Base-by-base conservation (phyloP, 2,888 invertebrate species). In the Drosophila sordidula region DNA sequence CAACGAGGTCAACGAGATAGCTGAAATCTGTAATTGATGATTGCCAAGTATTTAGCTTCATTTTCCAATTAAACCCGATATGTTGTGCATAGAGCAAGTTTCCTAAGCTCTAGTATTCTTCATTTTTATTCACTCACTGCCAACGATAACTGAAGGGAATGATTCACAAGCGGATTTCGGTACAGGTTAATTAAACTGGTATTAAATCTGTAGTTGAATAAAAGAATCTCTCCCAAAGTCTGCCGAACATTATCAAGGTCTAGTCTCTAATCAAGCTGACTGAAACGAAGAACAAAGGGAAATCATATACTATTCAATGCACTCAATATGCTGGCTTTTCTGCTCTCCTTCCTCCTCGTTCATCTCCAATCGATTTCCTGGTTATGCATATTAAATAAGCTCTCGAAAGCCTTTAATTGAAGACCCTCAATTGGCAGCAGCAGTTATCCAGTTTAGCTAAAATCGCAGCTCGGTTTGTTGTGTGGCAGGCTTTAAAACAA, bases 311-410 rank as follows among this genome's bases (percentile, higher is more conserved):
- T 36, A 65, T 44, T 42, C 39, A 49, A 36, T 56, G 41, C 26
- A 55, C 41, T 46, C 45, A 54, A 62, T 57, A 18, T 54, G 18
- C 44, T 8, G 11, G 11, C 36, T 18, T 45, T 67, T 36, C 67
- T 71, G n/a, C 14, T 11, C 8, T 6, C 8, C 11, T 6, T 45
- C n/a, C n/a, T 36, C 18, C 38, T 57, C 38, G 59, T 55, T 32
- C 70, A 62, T 56, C 66, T 45, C 29, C 49, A 68, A 64, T 75
- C 56, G 59, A 75, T 76, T 68, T 75, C 46, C 75, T 68, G 63
- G 22, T 59, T 57, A 59, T 59, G 58, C 68, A 76, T 72, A 57
- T 56, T 14, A 55, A 76, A 63, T 76, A 26, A 51, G 16, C 47
- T 25, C 34, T 34, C 8, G 6, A 29, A 16, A 47, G 26, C 14